Percentiles rank a stretch among this genome's conserved stretches.
Conservation (phyloP, 2,888 invertebrate species). For the Camponotus fellah region DNA sequence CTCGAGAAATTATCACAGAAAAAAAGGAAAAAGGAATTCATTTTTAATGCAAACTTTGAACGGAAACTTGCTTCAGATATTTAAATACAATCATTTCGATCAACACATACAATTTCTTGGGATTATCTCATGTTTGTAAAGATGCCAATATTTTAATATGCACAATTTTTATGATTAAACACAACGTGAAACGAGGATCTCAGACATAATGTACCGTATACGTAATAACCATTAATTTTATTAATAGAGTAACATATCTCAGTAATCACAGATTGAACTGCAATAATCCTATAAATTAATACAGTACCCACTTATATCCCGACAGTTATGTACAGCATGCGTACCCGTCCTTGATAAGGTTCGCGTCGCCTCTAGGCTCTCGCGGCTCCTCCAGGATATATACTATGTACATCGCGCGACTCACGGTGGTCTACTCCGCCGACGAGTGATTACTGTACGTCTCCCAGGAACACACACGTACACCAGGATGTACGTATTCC, state of each 20-base stretch:
- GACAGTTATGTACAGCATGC: constrained; percentile 29
- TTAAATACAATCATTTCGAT: background rate
- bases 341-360: constrained; percentile 36
- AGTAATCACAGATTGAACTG: constrained; percentile 28
- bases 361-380: constrained; percentile 38
- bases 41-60: background rate
- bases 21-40: background rate
- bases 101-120: background rate
- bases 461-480: constrained; percentile 48
- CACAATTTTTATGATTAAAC: constrained; percentile 13
- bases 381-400: constrained; percentile 36
- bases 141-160: background rate
- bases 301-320: constrained; percentile 13
- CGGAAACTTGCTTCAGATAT: constrained; percentile 9
- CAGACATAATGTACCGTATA: background rate
- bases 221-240: background rate
- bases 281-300: constrained; percentile 48
- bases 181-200: background rate
- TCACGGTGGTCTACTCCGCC: constrained; percentile 61
- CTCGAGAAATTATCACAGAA: background rate
- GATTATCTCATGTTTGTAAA: background rate
- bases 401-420: constrained; percentile 41
- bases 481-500: constrained; percentile 20
- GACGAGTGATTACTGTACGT: constrained; percentile 58
- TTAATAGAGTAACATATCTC: constrained; percentile 26